phyloP scores from a whole-genome alignment of 1,140 invertebrate genomes.

The Polyergus mexicanus region DNA sequence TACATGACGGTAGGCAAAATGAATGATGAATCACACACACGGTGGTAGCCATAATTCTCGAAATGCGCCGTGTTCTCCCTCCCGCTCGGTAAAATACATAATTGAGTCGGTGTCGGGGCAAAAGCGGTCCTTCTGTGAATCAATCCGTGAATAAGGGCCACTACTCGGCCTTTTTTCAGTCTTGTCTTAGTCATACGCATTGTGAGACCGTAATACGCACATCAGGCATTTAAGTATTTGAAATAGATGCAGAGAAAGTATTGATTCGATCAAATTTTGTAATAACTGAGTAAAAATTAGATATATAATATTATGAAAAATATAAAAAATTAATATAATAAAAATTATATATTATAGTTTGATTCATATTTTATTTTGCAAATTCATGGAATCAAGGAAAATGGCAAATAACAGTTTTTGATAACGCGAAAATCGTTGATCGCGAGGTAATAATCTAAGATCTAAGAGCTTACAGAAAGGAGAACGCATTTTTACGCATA shows the following conservation, averaged over 20 bases:
- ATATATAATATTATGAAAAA: not conserved
- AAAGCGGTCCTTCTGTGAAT: constrained; percentile 59
- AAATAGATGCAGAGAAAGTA: not conserved
- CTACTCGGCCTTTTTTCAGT: not conserved
- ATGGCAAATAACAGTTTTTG: not conserved
- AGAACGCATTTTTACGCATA: not conserved
- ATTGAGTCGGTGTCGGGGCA: constrained; percentile 60
- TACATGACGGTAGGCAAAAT: constrained; percentile 40
- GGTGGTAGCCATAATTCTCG: constrained; percentile 46
- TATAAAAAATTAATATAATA: too few species aligned
- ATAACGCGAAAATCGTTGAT: not conserved
- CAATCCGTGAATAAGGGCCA: constrained; percentile 62
- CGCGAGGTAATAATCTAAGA: not conserved
- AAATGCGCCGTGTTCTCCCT: constrained; percentile 24
- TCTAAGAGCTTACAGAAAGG: not conserved
- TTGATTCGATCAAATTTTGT: not conserved
- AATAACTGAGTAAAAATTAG: not conserved
- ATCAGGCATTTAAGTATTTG: not conserved
- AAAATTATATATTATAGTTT: not conserved
- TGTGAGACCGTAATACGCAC: not conserved
- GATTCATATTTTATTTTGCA: not conserved
- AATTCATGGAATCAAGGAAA: not conserved
- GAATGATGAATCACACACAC: constrained; percentile 65
- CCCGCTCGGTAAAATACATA: constrained; percentile 63
- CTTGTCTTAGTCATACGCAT: constrained; percentile 34